Evolutionary conservation across 2,113 vertebrate species (phyloP).

Genomic region (Heterotis niloticus): DNA sequence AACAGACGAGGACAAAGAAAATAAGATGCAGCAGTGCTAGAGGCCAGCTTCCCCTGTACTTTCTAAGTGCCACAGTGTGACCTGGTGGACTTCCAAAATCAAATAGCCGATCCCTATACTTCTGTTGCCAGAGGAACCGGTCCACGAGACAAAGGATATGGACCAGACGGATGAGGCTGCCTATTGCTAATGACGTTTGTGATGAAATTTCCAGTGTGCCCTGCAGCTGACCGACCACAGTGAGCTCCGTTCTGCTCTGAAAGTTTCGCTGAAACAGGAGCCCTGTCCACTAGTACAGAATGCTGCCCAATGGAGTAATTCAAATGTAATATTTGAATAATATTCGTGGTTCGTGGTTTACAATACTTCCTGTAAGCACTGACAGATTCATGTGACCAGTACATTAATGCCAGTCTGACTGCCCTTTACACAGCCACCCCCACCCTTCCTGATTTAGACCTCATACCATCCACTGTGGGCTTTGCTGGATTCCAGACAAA

Average conservation of each 20-base stretch:
- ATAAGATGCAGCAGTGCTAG: background rate
- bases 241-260: background rate
- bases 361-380: background rate
- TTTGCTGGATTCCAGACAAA: too few relatives aligned
- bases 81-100: background rate
- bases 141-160: conserved; percentile 8
- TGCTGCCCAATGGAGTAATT: conserved; percentile 65
- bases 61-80: background rate
- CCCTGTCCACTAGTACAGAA: background rate
- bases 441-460: too few relatives aligned
- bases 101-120: background rate
- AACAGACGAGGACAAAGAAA: background rate
- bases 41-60: background rate
- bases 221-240: conserved; percentile 9
- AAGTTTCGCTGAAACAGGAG: too few relatives aligned
- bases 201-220: conserved; percentile 6
- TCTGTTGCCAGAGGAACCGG: background rate
- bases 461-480: too few relatives aligned
- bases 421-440: too few relatives aligned
- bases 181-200: conserved; percentile 16
- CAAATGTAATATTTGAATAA: conserved; percentile 58
- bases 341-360: conserved; percentile 58
- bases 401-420: background rate
- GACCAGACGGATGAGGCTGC: conserved; percentile 8
- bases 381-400: background rate